These are phyloP conservation scores for Lepidocyrtoides sp. DNA, from an alignment of 2,888 invertebrate species.

Conservation along the genomic window DNA sequence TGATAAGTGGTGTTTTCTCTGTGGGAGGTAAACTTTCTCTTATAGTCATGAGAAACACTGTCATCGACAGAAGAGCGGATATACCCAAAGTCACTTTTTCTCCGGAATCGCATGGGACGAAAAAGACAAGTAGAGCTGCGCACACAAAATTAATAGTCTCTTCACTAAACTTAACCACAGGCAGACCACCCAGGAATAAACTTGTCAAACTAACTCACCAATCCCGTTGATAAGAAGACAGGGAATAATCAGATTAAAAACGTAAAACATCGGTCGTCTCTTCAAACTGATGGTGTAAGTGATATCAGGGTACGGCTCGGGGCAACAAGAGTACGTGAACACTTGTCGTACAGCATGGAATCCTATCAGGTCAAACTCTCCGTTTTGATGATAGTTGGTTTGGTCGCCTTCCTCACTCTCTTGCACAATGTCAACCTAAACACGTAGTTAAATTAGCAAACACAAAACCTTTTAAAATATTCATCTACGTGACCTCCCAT, in stretches of 20 bases:
- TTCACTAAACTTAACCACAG: background rate
- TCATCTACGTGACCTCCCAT: too few species aligned
- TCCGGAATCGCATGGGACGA: conserved; percentile 95
- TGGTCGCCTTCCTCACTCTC: conserved; percentile 94
- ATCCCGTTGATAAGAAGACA: conserved; percentile 95
- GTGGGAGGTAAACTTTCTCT: conserved; percentile 95
- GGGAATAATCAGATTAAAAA: conserved; percentile 94
- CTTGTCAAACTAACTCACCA: conserved; percentile 88
- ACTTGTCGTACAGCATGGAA: conserved; percentile 90
- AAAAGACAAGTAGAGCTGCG: conserved; percentile 94
- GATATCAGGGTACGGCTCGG: conserved; percentile 91
- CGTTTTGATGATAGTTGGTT: conserved; percentile 96
- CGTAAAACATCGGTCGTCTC: conserved; percentile 93
- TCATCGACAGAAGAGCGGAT: conserved; percentile 95
- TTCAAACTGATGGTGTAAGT: conserved; percentile 93
- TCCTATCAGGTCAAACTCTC: conserved; percentile 94
- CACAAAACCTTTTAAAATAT: too few species aligned
- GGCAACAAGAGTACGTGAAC: conserved; percentile 89
- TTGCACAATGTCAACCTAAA: conserved; percentile 92
- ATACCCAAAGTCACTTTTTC: conserved; percentile 95
- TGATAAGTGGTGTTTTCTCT: conserved; percentile 94
- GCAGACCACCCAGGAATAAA: too few species aligned
- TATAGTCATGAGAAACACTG: conserved; percentile 95
- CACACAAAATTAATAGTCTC: background rate
- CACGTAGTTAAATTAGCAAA: too few species aligned